phyloP scores from a whole-genome alignment of 1,140 invertebrate genomes.

The Drepana arcuata region DNA sequence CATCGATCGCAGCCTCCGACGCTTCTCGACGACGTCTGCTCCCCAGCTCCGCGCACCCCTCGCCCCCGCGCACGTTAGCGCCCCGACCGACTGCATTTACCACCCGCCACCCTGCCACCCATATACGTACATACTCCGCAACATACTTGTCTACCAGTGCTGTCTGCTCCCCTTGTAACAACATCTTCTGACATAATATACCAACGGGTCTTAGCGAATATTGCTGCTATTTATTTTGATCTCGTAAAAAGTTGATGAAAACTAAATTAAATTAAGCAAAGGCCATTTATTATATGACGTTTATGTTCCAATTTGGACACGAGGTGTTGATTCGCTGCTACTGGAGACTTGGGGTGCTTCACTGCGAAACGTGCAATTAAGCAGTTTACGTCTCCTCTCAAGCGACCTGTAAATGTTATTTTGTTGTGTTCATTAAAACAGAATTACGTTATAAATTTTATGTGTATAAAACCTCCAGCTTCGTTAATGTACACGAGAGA shows the following conservation, averaged over 20 bases:
- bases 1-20: conserved; percentile 69
- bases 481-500: conserved; percentile 39
- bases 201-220: too few species aligned
- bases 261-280: too few species aligned
- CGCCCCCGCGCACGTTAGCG: conserved; percentile 51
- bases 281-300: too few species aligned
- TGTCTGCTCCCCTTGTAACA: conserved; percentile 26
- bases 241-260: too few species aligned
- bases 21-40: conserved; percentile 63
- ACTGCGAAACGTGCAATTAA: conserved; percentile 44
- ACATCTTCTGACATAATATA: too few species aligned
- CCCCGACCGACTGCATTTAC: conserved; percentile 68
- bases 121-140: conserved; percentile 27
- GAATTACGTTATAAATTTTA: conserved; percentile 62
- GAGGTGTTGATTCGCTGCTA: conserved; percentile 45
- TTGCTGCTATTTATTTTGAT: too few species aligned
- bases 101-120: conserved; percentile 39
- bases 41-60: conserved; percentile 24
- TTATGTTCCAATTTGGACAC: conserved; percentile 21
- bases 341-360: conserved; percentile 22
- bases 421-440: conserved; percentile 56
- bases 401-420: conserved; percentile 59
- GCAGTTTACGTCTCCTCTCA: conserved; percentile 49
- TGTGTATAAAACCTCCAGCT: conserved; percentile 41
- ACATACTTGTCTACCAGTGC: conserved; percentile 37